A percentile compares a stretch with the other conserved stretches of the same genome.
phyloP scores from a whole-genome alignment of 2,113 vertebrate genomes.

The Apistogramma diplotaenia region DNA sequence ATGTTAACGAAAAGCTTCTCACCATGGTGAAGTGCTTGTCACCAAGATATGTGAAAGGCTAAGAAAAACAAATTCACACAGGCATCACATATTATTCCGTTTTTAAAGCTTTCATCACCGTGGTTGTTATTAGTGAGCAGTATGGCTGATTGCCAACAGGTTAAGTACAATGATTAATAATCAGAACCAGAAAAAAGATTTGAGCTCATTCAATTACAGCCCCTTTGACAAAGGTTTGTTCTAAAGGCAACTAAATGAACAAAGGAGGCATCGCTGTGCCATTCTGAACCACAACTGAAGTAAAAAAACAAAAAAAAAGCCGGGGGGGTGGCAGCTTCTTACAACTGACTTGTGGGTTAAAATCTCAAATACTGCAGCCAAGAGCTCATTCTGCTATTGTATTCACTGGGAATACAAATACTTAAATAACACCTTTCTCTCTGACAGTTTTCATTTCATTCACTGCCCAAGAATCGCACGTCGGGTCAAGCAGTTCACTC shows the following conservation, averaged over 20 bases:
- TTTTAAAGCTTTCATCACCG: neutral
- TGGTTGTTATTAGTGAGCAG: neutral
- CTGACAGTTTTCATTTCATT: constrained; percentile 36
- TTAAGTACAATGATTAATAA: neutral
- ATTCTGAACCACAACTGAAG: neutral
- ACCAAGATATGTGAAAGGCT: neutral
- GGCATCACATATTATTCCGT: neutral
- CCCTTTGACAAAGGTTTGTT: neutral
- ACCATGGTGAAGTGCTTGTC: neutral
- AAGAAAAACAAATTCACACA: neutral
- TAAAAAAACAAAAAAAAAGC: neutral
- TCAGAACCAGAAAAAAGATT: neutral
- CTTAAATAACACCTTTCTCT: constrained; percentile 19
- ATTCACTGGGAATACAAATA: constrained; percentile 27
- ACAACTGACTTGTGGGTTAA: neutral
- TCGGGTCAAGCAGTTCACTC: constrained; percentile 8
- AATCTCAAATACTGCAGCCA: neutral
- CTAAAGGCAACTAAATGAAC: neutral
- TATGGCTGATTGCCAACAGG: neutral
- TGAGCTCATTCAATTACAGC: neutral
- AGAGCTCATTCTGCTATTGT: neutral
- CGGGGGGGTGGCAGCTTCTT: neutral
- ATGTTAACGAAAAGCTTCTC: neutral
- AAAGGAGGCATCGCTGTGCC: neutral
- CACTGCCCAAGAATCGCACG: neutral